Conservation (phyloP, 2,113 vertebrate species). For the Melanerpes aurifrons region DNA sequence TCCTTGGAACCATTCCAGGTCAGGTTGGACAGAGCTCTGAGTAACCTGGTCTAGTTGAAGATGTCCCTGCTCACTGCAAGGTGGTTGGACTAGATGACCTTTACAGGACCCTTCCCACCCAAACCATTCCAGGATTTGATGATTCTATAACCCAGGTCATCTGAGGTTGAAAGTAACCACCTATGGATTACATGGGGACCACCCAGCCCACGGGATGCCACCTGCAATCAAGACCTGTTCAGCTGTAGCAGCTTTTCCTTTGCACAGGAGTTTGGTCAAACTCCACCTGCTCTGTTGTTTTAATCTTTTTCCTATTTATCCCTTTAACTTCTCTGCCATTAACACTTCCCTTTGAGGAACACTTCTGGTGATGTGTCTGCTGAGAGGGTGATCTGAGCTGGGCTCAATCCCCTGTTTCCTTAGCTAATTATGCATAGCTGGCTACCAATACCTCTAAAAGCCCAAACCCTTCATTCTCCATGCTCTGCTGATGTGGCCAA, state of each 20-base stretch:
- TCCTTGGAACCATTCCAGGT: not conserved
- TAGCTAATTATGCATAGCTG: not conserved
- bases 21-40: not conserved
- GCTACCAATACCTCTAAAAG: not conserved
- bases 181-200: not conserved
- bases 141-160: not conserved
- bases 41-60: not conserved
- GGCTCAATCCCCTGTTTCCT: not conserved
- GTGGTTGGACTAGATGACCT: not conserved
- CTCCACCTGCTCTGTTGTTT: not conserved
- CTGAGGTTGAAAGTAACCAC: not conserved
- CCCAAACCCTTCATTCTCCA: not conserved
- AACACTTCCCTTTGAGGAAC: not conserved
- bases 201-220: accelerated
- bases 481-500: not conserved
- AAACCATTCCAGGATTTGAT: not conserved
- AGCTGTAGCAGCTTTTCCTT: not conserved
- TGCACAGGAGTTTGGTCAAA: not conserved
- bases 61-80: not conserved
- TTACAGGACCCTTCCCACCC: not conserved
- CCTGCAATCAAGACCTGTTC: not conserved
- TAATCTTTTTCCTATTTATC: not conserved
- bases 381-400: not conserved
- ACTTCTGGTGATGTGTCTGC: not conserved
- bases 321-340: not conserved